Conservation (phyloP, 1,140 invertebrate genomes). For the Psix sp. region DNA sequence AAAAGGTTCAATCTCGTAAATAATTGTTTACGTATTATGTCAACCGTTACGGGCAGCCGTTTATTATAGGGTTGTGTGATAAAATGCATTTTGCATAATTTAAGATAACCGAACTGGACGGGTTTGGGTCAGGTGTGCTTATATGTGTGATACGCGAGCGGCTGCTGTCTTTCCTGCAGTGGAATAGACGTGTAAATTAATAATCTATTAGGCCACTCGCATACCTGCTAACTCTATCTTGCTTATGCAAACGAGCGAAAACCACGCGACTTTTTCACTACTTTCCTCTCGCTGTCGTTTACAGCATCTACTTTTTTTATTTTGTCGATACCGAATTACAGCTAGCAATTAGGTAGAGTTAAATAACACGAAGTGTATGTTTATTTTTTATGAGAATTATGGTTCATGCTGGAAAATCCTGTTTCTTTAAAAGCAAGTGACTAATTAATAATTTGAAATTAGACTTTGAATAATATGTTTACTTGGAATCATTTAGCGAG, state of each 20-base stretch:
- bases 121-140: conserved; percentile 71
- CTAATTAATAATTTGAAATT: too few species aligned
- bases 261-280: conserved; percentile 6
- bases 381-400: too few species aligned
- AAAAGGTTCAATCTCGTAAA: conserved; percentile 68
- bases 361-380: too few species aligned
- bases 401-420: too few species aligned
- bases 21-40: conserved; percentile 76
- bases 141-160: conserved; percentile 32
- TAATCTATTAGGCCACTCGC: conserved; percentile 69
- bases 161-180: conserved; percentile 58
- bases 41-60: conserved; percentile 75
- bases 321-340: background rate
- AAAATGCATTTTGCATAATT: conserved; percentile 76
- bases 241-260: conserved; percentile 14
- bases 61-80: conserved; percentile 71
- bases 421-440: too few species aligned
- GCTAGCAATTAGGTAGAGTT: too few species aligned
- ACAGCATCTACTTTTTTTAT: background rate
- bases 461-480: too few species aligned
- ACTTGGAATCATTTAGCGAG: background rate
- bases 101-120: conserved; percentile 71
- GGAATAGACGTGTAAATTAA: conserved; percentile 72
- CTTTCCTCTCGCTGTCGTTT: background rate
- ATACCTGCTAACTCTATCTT: conserved; percentile 21